Conservation (phyloP, 2,113 vertebrate species). For the Dicrurus megarhynchus region DNA sequence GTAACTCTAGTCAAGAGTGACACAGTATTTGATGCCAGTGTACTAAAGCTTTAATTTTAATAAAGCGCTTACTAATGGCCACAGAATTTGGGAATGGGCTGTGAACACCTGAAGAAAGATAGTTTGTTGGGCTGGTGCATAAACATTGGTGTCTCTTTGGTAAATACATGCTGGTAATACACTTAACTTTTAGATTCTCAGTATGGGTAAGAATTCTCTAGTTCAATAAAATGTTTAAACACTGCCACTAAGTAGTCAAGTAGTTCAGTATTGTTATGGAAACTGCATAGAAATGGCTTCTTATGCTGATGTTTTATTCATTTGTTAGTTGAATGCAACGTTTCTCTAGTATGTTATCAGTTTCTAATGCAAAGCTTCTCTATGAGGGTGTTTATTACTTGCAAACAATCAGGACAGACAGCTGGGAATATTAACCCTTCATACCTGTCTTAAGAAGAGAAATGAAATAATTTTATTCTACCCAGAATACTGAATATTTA, state of each 20-base stretch:
- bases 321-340: not conserved
- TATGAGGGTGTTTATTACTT: not conserved
- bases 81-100: not conserved
- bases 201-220: not conserved
- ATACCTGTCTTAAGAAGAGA: not conserved
- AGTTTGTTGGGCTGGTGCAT: not conserved
- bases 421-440: not conserved
- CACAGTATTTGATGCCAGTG: not conserved
- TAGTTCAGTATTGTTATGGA: not conserved
- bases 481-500: not conserved
- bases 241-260: not conserved
- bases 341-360: not conserved
- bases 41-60: not conserved
- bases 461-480: not conserved
- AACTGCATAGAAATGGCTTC: not conserved
- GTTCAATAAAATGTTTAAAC: not conserved
- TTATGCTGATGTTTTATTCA: slow-evolving; percentile 1
- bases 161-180: not conserved
- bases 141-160: not conserved
- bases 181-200: not conserved
- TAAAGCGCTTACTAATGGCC: not conserved
- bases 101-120: not conserved
- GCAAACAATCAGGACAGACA: not conserved
- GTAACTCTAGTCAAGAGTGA: not conserved
- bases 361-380: not conserved